phyloP scores from a whole-genome alignment of 2,888 invertebrate species.

The Notodonta ziczac region DNA sequence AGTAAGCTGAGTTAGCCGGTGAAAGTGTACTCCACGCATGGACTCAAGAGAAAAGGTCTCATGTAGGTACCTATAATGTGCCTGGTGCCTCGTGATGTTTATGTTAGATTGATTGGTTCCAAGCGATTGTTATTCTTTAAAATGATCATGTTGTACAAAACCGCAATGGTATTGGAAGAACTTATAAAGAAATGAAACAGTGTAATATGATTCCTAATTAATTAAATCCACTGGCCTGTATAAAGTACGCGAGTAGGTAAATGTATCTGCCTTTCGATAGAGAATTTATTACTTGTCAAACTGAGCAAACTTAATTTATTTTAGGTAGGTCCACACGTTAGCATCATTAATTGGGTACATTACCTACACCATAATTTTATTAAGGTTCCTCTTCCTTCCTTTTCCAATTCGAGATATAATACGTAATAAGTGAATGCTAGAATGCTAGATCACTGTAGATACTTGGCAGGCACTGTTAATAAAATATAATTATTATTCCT shows the following conservation, averaged over 20 bases:
- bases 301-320: conserved; percentile 36
- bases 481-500: no score
- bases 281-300: conserved; percentile 25
- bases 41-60: conserved; percentile 23
- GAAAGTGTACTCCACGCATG: conserved; percentile 27
- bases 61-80: conserved; percentile 9
- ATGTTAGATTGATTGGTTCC: no score
- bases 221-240: no score
- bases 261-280: conserved; percentile 12
- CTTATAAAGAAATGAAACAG: no score
- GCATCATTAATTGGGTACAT: conserved; percentile 18
- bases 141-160: no score
- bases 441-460: no score
- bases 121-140: conserved; percentile 23
- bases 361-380: conserved; percentile 13
- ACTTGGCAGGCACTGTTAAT: no score
- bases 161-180: no score
- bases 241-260: no score
- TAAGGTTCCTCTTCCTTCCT: not conserved
- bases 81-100: conserved; percentile 8
- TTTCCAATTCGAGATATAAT: not conserved
- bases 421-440: no score
- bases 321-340: conserved; percentile 23
- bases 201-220: no score
- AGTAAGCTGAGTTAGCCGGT: conserved; percentile 15